Conservation (phyloP, 2,888 invertebrate genomes). For the Villa cingulata region DNA sequence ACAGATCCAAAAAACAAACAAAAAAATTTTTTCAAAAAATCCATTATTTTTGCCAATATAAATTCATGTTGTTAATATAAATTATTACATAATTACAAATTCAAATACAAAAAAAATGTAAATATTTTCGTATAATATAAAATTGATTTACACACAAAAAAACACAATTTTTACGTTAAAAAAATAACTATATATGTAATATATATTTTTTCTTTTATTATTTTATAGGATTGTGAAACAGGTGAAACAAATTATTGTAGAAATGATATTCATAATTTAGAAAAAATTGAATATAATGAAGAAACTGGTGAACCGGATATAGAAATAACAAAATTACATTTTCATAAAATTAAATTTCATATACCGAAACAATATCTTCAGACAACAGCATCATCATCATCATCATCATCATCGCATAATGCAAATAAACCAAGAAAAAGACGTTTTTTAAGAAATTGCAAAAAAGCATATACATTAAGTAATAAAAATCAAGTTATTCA, state of each 20-base stretch:
- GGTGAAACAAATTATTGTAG: conserved; percentile 27
- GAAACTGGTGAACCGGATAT: conserved; percentile 33
- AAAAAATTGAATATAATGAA: conserved; percentile 24
- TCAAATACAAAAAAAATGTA: no score
- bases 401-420: background rate
- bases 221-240: conserved; percentile 30
- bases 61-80: no score
- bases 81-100: no score
- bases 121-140: no score
- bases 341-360: conserved; percentile 30
- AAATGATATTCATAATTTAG: conserved; percentile 13
- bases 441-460: conserved; percentile 1
- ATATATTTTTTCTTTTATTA: background rate
- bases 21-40: no score
- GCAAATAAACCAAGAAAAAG: background rate
- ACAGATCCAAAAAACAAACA: no score
- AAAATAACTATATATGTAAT: background rate
- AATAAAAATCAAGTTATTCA: conserved; percentile 14
- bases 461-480: conserved; percentile 11
- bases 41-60: no score
- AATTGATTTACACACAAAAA: no score
- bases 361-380: conserved; percentile 28
- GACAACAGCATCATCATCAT: background rate
- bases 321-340: conserved; percentile 26
- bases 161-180: no score